Evolutionary conservation across 2,797 vertebrate species (phyloP), one percentile per base, ranked within the genome.

Genomic region (Jordanella pulchra): DNA sequence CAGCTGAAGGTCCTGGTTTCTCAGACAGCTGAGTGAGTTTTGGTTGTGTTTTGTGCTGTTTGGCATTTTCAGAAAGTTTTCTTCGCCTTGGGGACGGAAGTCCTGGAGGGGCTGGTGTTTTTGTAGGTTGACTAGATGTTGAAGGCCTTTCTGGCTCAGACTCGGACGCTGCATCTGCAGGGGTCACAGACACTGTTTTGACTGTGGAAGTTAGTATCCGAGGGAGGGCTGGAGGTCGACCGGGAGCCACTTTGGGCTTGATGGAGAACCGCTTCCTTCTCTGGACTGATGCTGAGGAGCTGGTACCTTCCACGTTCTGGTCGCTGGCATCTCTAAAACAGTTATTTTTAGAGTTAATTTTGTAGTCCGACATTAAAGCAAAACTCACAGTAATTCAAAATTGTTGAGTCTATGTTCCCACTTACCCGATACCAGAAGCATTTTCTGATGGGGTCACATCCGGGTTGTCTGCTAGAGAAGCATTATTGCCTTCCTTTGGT

Each of bases 251-350:
- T 89, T 93, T 95, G 69, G 96, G 95, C 89, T 96, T 97, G 73
- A 96, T 92, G 61, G 94, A 93, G 80, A 97, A 89, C 17, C 96
- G 93, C 79, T 97, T 98, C 90, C 97, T 96, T 86, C 97, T 96
- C 87, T 96, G 96, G 3, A 91, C 72, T 70, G 91, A 91, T 76
- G 92, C 77, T 30, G 89, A 80, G 17, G 91, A 73, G 71, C 79
- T 75, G 70, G 90, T 87, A 69, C 72, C 88, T 66, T 93, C 91
- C 61, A 68, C 83, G 85, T 56, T 84, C 79, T 86, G 81, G 6
- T 82, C 86, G 71, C 83, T 90, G 60, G 81, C 88, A 84, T 91
- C 82, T 18, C 96, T 98, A 78, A 45, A 73, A 83, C 6, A 70
- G 14, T 0, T 65, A 15, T 6, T 45, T 27, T 3, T 66, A 60